Evolutionary conservation across 2,113 vertebrate genomes (phyloP), one percentile per base, ranked within the genome.

Genomic region (Pseudorectes ferrugineus): DNA sequence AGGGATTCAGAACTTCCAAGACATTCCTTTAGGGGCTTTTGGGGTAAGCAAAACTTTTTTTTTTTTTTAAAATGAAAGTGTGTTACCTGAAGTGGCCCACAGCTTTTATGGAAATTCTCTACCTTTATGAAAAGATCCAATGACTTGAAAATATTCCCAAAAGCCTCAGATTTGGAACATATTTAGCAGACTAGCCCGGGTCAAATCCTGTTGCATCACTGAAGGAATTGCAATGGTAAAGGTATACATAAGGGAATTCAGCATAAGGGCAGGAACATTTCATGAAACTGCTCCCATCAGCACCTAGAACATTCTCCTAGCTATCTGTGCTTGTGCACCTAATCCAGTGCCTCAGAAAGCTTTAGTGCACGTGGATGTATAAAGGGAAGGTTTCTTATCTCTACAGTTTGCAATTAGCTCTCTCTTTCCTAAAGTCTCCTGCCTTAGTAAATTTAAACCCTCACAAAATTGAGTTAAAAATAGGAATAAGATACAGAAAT

Each of bases 291-390:
- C 45, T 86, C 68, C 63, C n/a, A 49, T 45, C 23, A 77, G 29
- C 24, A 77, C 40, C 33, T 46, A 54, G 35, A 81, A 42, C 22
- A 43, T 71, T 81, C 1, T 66, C 84, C 21, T 33, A 33, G 33
- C 6, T 76, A 18, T 58, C 19, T 67, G 45, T 31, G 68, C 40
- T 36, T 80, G 12, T 54, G 63, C 28, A 91, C 48, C 14, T 67
- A 42, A 61, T 38, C 35, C 55, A 59, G 6, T 48, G 26, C 19
- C 54, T 82, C 57, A 78, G 70, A 70, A 87, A 87, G 7, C 14
- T 62, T 81, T 55, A 54, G 22, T 43, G 62, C 22, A 38, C 0
- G 0, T 26, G 55, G 26, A 52, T 7, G 1, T 36, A 38, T 23
- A 61, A 83, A 73, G 17, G 21, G 20, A 75, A 81, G 9, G 25